phyloP scores from a whole-genome alignment of 2,888 invertebrate species.

The Tuta absoluta region DNA sequence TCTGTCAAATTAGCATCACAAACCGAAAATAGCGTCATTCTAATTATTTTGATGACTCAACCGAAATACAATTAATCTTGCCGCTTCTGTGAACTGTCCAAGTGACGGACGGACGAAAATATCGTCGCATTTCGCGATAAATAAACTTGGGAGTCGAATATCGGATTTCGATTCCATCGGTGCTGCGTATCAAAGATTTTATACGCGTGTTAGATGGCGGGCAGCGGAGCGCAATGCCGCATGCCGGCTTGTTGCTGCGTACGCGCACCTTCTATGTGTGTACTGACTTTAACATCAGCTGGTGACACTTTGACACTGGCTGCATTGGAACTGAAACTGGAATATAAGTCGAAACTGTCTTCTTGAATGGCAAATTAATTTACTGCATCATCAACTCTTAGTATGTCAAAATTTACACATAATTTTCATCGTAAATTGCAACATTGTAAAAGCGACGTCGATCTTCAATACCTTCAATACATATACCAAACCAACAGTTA shows the following conservation, averaged over 20 bases:
- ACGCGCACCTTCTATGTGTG: conserved; percentile 26
- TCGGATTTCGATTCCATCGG: conserved; percentile 80
- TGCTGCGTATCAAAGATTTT: conserved; percentile 79
- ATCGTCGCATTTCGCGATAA: conserved; percentile 80
- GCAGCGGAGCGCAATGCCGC: conserved; percentile 66
- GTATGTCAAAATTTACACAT: not conserved
- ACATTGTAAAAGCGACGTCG: not conserved
- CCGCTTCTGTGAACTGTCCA: conserved; percentile 79
- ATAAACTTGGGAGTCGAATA: conserved; percentile 75
- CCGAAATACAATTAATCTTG: conserved; percentile 81
- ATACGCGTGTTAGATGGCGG: conserved; percentile 62
- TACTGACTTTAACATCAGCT: conserved; percentile 6
- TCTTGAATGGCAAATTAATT: not conserved
- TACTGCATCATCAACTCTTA: not conserved
- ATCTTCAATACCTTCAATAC: not conserved
- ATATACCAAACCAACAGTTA: not conserved
- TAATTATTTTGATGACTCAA: conserved; percentile 82
- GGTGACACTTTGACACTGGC: conserved; percentile 5
- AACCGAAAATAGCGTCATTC: conserved; percentile 81
- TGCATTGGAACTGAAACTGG: not conserved
- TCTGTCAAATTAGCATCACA: conserved; percentile 81
- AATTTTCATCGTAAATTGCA: not conserved
- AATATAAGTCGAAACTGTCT: not conserved
- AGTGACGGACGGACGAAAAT: conserved; percentile 79
- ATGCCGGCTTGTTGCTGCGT: conserved; percentile 50